Evolutionary conservation across 2,797 vertebrate species (phyloP).

Genomic region (Oceanodroma leucorhoa): DNA sequence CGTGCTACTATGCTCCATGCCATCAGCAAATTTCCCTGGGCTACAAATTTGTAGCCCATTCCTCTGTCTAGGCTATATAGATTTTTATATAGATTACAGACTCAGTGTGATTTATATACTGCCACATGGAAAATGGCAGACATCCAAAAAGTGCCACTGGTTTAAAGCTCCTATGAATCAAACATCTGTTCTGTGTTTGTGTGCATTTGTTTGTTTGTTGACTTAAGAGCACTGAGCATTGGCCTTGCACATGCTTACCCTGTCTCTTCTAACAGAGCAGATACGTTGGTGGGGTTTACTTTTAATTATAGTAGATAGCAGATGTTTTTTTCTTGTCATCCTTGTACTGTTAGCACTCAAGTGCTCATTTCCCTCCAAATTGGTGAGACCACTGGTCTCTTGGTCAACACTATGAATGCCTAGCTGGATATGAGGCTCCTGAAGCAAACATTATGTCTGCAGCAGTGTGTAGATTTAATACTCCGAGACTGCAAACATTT

Average conservation of each 20-base stretch:
- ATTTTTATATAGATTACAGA: slow-evolving; percentile 54
- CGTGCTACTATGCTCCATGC: neutral
- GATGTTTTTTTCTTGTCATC: neutral
- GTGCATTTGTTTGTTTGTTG: slow-evolving; percentile 65
- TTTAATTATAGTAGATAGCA: neutral
- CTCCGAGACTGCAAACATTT: neutral
- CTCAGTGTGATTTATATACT: slow-evolving; percentile 19
- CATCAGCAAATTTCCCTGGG: slow-evolving; percentile 37
- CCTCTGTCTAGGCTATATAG: slow-evolving; percentile 33
- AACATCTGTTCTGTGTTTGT: slow-evolving; percentile 67
- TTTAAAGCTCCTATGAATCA: slow-evolving; percentile 51
- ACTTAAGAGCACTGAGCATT: slow-evolving; percentile 2
- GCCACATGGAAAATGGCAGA: slow-evolving; percentile 41
- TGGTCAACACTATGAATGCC: rapidly evolving
- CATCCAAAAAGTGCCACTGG: slow-evolving; percentile 35
- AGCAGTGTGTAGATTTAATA: neutral
- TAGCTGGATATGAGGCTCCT: neutral
- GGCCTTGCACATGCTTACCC: slow-evolving; percentile 2
- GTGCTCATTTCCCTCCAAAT: neutral
- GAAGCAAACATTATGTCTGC: neutral
- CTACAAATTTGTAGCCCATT: slow-evolving; percentile 50
- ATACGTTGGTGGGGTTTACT: neutral
- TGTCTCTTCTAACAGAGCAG: neutral
- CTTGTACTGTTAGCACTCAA: neutral
- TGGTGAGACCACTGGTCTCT: neutral